Base-by-base conservation (phyloP, 1,140 invertebrate species). In the Eueides isabella region DNA sequence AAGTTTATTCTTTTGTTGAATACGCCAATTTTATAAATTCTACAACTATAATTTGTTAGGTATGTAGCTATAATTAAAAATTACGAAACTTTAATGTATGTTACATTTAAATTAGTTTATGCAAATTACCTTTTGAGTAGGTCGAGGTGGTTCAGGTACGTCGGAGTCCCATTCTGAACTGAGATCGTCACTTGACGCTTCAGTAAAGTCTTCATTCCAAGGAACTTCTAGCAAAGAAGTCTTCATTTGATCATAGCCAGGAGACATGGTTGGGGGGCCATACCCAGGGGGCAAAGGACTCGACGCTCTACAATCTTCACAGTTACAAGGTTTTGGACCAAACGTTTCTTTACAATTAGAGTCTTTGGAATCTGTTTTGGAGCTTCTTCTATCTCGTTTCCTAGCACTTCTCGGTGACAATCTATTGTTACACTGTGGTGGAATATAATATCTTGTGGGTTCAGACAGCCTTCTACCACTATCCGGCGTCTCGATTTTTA, bases 141-240 rank as follows among this genome's bases (percentile, higher is more conserved):
- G 86, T 55, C 88, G 90, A 11, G 90, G 85, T 6, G 93, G 89
- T 77, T 95, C 94, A 3, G 95, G 94, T 26, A 96, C 95, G 90
- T 97, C 97, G 0, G 97, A 97, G 85, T 98, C 97, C 97, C 97
- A 98, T 85, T 98, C 97, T 7, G 97, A 97, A 86, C 96, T 97
- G 12, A 98, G 94, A 93, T 98, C 97, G 86, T 98, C 97, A 83
- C 96, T 97, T 74, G 97, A 97, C 14, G 96, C 96, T 85, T 98
- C 97, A 9, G 96, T 96, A 88, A 97, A 98, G 81, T 98, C 97
- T 41, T 95, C 88, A 35, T 86, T 92, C 93, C 94, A 95, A 0
- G 96, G 96, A 55, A 97, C 96, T 82, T 96, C 95, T 61, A 97
- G 86, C n/a, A 97, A 88, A 19, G 95, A 96, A 75, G 95, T 95